Base-by-base conservation (phyloP, 2,797 vertebrate species). In the Molossus molossus region DNA sequence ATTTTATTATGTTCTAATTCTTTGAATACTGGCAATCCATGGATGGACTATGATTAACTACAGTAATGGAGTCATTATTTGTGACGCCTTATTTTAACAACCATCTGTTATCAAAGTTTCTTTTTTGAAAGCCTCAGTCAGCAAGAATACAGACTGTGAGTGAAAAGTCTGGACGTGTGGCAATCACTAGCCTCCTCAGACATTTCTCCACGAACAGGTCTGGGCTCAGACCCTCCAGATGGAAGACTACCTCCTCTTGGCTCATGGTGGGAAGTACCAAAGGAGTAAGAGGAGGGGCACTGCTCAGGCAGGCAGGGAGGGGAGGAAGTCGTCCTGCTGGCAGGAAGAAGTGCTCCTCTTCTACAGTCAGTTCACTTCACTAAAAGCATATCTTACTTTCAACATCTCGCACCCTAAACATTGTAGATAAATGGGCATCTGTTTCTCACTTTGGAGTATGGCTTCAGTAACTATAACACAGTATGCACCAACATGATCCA, bases 1-100 rank as follows among this genome's bases (percentile, higher is more conserved):
- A 64, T 82, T 87, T 93, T 90, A 87, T 53, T 91, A 37, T 92
- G 4, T 75, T 70, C 57, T 64, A 65, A 57, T 91, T 29, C n/a
- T 83, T 77, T 81, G 29, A 90, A 9, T 79, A 70, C 14, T 65
- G 10, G 21, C 60, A 60, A 45, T 57, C 65, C 20, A 62, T 80
- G 33, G 7, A 60, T 70, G 25, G 33, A 45, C 33, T 67, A 72
- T 25, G 45, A 67, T 69, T 70, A 90, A 87, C 45, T 83, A 27
- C 29, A 69, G 17, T 88, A 75, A 80, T 8, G 9, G 20, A 73
- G n/a, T 53, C 3, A 29, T 77, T 69, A 79, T 75, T 83, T 87
- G 3, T 40, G 65, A 76, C 58, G n/a, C 10, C 21, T 62, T 70
- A 70, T 80, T 79, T 70, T 70, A 85, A 58, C 77, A 92, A 75